Evolutionary conservation across 2,888 invertebrate genomes (phyloP).

Genomic region (Galerucella pusilla): DNA sequence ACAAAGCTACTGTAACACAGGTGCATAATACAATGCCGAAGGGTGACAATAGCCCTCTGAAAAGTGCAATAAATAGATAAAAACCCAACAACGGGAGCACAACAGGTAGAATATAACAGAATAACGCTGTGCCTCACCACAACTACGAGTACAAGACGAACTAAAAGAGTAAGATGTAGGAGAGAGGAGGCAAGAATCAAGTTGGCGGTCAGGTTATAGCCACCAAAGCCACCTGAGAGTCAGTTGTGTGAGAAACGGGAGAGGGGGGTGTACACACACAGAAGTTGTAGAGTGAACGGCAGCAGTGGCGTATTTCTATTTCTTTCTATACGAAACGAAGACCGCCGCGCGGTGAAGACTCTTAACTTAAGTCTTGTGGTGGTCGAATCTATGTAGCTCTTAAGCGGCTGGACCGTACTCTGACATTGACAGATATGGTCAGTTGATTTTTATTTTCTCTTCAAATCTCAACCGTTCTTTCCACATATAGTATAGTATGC

Average conservation of each 20-base stretch:
- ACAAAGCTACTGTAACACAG: slow-evolving; percentile 33
- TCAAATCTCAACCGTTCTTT: not conserved
- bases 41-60: slow-evolving; percentile 19
- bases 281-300: slow-evolving; percentile 61
- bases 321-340: slow-evolving; percentile 55
- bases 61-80: slow-evolving; percentile 34
- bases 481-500: too few species aligned
- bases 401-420: slow-evolving; percentile 28
- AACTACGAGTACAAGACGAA: slow-evolving; percentile 23
- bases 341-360: slow-evolving; percentile 49
- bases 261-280: slow-evolving; percentile 50
- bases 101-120: slow-evolving; percentile 31
- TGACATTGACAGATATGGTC: slow-evolving; percentile 7
- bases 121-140: slow-evolving; percentile 25
- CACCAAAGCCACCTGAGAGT: slow-evolving; percentile 50
- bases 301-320: slow-evolving; percentile 62
- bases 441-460: slow-evolving; percentile 19
- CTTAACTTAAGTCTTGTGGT: slow-evolving; percentile 27
- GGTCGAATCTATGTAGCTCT: slow-evolving; percentile 23
- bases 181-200: slow-evolving; percentile 42
- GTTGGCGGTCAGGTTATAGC: slow-evolving; percentile 45
- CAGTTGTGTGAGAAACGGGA: slow-evolving; percentile 45
- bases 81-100: slow-evolving; percentile 31
- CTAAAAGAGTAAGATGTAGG: slow-evolving; percentile 38
- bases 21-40: slow-evolving; percentile 30